Evolutionary conservation across 2,113 vertebrate genomes (phyloP).

Genomic region (Atrichornis clamosus): DNA sequence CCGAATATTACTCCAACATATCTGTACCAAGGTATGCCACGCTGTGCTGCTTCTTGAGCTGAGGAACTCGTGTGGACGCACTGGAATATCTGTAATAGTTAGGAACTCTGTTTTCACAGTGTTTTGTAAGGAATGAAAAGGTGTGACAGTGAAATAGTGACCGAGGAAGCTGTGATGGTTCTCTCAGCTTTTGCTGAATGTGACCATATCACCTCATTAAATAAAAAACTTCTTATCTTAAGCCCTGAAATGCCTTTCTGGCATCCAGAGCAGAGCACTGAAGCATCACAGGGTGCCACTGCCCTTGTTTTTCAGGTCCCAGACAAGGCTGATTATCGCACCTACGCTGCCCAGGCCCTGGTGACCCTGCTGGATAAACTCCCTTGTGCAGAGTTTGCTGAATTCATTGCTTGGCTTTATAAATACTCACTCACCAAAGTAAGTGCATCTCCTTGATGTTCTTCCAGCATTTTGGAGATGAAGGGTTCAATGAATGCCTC

Average conservation of each 20-base stretch:
- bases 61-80: background rate
- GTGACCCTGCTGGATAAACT: conserved; percentile 78
- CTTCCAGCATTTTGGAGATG: background rate
- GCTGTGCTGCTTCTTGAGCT: background rate
- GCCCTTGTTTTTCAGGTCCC: conserved; percentile 79
- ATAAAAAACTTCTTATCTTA: background rate
- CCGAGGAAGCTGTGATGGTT: background rate
- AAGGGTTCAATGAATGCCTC: accelerated
- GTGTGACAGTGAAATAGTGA: background rate
- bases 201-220: background rate
- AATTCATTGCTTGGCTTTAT: conserved; percentile 87
- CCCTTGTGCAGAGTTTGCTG: conserved; percentile 73
- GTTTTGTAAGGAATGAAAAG: background rate
- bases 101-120: background rate
- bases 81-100: background rate
- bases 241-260: background rate
- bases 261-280: background rate
- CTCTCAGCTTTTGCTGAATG: background rate
- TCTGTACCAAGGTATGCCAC: conserved; percentile 85
- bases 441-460: background rate
- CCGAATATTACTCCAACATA: conserved; percentile 86
- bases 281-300: background rate
- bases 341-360: conserved; percentile 79
- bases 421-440: conserved; percentile 85
- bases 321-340: conserved; percentile 88